phyloP scores from a whole-genome alignment of 2,113 vertebrate species.

The Peucedramus taeniatus region DNA sequence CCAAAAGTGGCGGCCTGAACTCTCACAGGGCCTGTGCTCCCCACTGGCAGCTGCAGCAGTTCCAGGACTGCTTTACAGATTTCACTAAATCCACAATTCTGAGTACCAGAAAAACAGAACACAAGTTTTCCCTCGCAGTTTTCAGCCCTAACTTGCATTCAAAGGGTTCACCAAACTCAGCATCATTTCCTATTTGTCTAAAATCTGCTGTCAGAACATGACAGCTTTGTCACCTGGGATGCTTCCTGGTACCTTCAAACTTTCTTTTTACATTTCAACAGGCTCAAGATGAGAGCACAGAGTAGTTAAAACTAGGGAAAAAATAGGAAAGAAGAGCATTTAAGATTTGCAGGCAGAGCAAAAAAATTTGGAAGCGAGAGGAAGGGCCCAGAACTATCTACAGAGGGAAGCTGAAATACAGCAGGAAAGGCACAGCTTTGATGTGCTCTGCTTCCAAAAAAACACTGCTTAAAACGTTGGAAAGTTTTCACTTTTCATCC shows the following conservation, averaged over 20 bases:
- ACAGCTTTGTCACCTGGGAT: not conserved
- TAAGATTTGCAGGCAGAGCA: not conserved
- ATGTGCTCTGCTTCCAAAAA: not conserved
- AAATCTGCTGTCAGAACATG: not conserved
- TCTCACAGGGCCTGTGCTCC: rapidly evolving
- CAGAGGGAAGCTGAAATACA: not conserved
- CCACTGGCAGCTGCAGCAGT: rapidly evolving
- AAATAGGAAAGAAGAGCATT: not conserved
- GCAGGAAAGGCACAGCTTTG: not conserved
- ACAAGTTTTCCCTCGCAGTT: not conserved
- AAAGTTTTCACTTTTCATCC: not conserved
- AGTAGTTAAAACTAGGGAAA: not conserved
- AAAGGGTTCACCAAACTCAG: not conserved
- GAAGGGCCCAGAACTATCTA: not conserved
- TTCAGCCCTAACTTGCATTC: not conserved
- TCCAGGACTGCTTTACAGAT: not conserved
- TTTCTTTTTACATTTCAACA: not conserved
- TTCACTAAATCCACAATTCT: not conserved
- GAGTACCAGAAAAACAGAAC: not conserved
- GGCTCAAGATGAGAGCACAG: not conserved
- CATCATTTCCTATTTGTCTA: not conserved
- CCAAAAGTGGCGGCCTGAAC: not conserved
- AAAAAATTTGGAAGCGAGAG: not conserved
- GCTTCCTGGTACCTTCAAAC: not conserved
- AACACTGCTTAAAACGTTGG: not conserved